Conservation (phyloP, 2,113 vertebrate genomes). For the Pyrgilauda ruficollis region DNA sequence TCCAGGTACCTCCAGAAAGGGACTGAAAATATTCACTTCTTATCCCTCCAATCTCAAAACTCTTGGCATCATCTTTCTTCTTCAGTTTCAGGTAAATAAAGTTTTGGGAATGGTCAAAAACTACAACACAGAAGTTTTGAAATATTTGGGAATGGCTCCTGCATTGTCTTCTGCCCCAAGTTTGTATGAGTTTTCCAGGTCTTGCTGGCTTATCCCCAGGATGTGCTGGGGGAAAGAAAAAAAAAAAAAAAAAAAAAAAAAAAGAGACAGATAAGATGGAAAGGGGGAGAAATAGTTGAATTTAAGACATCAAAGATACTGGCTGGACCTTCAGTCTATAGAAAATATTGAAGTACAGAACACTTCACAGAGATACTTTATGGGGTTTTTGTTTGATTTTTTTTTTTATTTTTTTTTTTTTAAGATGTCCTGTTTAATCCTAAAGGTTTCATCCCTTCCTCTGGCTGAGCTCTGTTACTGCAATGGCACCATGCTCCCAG, state of each 20-base stretch:
- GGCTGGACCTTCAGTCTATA: not conserved
- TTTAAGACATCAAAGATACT: not conserved
- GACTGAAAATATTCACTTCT: not conserved
- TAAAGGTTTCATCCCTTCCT: not conserved
- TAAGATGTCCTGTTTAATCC: not conserved
- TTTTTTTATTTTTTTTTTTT: not conserved
- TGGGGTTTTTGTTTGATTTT: rapidly evolving
- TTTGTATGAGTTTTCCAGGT: not conserved
- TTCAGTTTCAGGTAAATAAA: not conserved
- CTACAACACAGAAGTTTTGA: not conserved
- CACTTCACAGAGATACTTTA: not conserved
- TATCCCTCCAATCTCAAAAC: not conserved
- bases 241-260: too few species aligned
- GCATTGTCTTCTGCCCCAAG: not conserved
- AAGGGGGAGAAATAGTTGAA: not conserved
- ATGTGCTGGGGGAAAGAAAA: not conserved
- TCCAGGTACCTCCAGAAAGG: not conserved
- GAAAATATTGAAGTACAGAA: not conserved
- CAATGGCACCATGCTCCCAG: not conserved
- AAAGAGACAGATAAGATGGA: not conserved
- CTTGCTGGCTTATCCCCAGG: not conserved
- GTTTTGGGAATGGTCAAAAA: not conserved
- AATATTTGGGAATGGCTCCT: not conserved
- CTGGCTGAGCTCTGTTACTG: not conserved
- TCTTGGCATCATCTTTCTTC: not conserved